Base-by-base conservation (phyloP, 1,140 invertebrate species). In the Latrodectus geometricus region DNA sequence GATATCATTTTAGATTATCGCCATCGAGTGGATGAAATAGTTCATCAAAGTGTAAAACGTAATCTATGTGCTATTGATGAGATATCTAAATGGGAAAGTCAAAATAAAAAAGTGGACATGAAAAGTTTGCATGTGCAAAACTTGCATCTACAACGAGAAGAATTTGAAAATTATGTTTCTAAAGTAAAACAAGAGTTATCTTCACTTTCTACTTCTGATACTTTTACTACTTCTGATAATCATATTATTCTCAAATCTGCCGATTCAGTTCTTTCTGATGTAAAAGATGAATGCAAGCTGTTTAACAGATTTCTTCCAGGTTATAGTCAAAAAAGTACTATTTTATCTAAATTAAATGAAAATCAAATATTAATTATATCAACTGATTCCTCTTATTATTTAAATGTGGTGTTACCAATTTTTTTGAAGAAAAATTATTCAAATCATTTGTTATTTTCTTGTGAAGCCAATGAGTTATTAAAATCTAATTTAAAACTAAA, bases 291-390 rank as follows among this genome's bases (percentile, higher is more conserved):
- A 50, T 78, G 74, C n/a, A 77, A 61, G 66, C n/a, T 86, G 48
- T 86, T 86, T 72, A 48, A 56, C n/a, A 54, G 68, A 78, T 54
- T 65, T 61, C 74, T 86, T 20, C 83, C 83, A 20, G 75, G 54
- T 21, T 86, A 86, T 70, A 73, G 21, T 20, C 54, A 48, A 17
- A 86, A 86, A 86, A 14, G 50, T 14, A 11, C 35, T 50, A 52
- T 87, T 21, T 49, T 87, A 17, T 9, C 48, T 73, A 21, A 9
- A 23, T 23, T 87, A 14, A 11, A 35, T 15, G 54, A 66, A 74
- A 79, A 80, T 74, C 52, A 74, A 23, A 56, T 87, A 12, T 73
- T 68, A n/a, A 87, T 87, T 48, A 66, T 87, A 20, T 69, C 48
- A 65, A 9, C 76, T 21, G 85, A 87, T 80, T 9, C 52, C 52